phyloP scores from a whole-genome alignment of 2,113 vertebrate genomes.

The Saimiri boliviensis region DNA sequence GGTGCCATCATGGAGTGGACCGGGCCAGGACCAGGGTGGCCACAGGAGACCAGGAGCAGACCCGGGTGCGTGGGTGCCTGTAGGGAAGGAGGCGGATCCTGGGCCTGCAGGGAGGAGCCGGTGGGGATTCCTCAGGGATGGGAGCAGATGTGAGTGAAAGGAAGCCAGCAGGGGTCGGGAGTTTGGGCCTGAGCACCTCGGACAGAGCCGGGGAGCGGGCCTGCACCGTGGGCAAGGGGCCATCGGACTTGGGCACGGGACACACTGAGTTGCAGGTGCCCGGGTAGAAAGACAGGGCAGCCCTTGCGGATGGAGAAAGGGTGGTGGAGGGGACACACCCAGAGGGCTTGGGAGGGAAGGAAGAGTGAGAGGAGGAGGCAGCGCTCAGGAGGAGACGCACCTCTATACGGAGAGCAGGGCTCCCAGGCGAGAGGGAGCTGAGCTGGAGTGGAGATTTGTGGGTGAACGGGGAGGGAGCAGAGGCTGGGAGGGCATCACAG shows the following conservation, averaged over 20 bases:
- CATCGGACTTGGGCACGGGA: background rate
- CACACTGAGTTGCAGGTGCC: background rate
- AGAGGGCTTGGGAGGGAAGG: background rate
- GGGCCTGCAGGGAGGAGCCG: background rate
- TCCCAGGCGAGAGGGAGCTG: no score
- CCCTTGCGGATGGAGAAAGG: background rate
- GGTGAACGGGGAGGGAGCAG: fast-evolving
- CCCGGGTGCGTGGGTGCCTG: background rate
- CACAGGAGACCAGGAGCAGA: background rate
- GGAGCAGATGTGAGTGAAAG: background rate
- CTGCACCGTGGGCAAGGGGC: background rate
- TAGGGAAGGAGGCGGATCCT: background rate
- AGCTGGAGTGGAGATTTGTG: background rate
- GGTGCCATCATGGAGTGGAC: background rate
- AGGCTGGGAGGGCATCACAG: fast-evolving
- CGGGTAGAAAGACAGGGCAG: no score
- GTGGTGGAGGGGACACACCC: background rate
- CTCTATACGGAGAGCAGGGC: fast-evolving
- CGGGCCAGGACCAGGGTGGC: background rate
- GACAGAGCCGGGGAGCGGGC: background rate
- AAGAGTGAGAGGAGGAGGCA: background rate
- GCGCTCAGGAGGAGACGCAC: no score
- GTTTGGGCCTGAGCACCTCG: background rate
- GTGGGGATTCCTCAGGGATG: background rate
- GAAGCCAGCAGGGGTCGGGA: background rate